These are phyloP conservation scores for Tachysurus vachellii DNA, from an alignment of 2,113 vertebrate genomes.

Conservation along the genomic window DNA sequence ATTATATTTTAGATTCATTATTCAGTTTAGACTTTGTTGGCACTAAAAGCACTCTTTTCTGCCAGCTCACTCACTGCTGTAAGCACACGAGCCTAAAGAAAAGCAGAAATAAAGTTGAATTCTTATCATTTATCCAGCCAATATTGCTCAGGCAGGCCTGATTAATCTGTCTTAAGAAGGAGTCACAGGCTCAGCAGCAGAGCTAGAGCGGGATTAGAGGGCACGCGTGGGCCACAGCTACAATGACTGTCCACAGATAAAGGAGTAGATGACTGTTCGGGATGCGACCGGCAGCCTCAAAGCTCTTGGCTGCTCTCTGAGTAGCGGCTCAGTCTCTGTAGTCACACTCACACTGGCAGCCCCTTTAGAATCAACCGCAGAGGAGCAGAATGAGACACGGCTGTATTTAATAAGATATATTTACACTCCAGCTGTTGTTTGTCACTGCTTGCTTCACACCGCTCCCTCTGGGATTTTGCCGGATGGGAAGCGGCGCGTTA, in stretches of 20 bases:
- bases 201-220: slow-evolving; percentile 55
- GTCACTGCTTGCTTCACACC: slow-evolving; percentile 42
- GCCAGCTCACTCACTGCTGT: background rate
- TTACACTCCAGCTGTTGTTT: slow-evolving; percentile 55
- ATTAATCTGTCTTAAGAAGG: slow-evolving; percentile 54
- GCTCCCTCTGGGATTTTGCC: slow-evolving; percentile 19
- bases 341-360: slow-evolving; percentile 3
- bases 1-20: background rate
- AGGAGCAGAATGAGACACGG: slow-evolving; percentile 32
- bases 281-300: slow-evolving; percentile 47
- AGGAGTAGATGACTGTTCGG: slow-evolving; percentile 35
- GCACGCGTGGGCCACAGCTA: slow-evolving; percentile 37
- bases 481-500: slow-evolving; percentile 32
- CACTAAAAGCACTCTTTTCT: background rate
- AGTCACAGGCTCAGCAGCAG: slow-evolving; percentile 51
- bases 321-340: slow-evolving; percentile 22
- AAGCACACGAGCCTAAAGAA: slow-evolving; percentile 28
- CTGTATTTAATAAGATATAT: slow-evolving; percentile 55
- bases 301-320: slow-evolving; percentile 12
- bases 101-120: slow-evolving; percentile 50
- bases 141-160: slow-evolving; percentile 45
- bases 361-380: background rate
- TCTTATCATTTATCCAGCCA: slow-evolving; percentile 54
- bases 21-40: slow-evolving; percentile 3
- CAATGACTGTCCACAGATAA: slow-evolving; percentile 42